Conservation (phyloP, 35 echinoderm and acorn worm species). For the Nesometra sesokonis region DNA sequence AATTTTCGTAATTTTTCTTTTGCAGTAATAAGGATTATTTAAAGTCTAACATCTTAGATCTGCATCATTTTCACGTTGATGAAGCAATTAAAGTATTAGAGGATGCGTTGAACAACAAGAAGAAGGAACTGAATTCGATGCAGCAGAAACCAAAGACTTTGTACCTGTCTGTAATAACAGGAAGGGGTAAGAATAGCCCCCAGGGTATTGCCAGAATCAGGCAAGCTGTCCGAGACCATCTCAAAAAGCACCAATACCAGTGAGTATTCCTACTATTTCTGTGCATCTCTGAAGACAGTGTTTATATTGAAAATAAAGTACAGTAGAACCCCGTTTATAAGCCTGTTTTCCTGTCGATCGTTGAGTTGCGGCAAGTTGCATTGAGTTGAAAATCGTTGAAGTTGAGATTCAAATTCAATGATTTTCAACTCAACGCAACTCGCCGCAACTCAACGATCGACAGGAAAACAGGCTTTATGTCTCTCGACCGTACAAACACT, state of each 20-base stretch:
- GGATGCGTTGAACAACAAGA: neutral
- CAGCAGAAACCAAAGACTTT: neutral
- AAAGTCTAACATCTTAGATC: neutral
- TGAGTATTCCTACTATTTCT: neutral
- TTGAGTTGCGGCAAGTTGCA: too few relatives aligned
- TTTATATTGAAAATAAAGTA: neutral
- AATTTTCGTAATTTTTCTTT: too few relatives aligned
- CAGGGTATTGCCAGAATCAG: neutral
- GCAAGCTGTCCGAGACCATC: neutral
- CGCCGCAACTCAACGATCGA: too few relatives aligned
- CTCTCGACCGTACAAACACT: too few relatives aligned
- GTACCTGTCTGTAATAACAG: neutral
- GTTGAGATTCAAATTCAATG: too few relatives aligned
- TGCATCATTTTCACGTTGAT: neutral
- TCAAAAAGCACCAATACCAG: neutral
- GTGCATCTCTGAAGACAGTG: neutral
- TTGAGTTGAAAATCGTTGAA: too few relatives aligned
- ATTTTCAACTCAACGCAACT: too few relatives aligned
- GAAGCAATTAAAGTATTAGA: neutral
- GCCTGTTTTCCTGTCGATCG: too few relatives aligned
- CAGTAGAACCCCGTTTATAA: neutral
- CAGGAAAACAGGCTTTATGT: too few relatives aligned
- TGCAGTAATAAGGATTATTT: neutral
- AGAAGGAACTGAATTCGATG: neutral
- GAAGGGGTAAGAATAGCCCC: neutral